These are phyloP conservation scores for Pygoscelis antarcticus DNA, from an alignment of 2,113 vertebrate genomes.

Conservation along the genomic window DNA sequence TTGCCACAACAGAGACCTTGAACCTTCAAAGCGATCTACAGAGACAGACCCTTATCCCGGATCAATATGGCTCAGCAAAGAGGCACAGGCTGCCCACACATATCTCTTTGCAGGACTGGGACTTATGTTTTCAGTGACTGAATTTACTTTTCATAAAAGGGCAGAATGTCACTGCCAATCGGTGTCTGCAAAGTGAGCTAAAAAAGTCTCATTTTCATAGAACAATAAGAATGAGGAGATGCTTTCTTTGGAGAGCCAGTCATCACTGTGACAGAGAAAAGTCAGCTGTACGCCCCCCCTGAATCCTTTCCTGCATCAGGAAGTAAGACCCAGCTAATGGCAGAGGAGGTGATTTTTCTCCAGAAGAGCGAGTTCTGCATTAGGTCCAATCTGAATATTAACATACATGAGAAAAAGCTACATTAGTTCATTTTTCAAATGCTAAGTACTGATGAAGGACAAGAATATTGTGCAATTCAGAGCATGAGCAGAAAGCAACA, in stretches of 20 bases:
- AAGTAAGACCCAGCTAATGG: not conserved
- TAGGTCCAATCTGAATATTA: not conserved
- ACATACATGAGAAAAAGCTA: not conserved
- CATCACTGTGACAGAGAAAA: not conserved
- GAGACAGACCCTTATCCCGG: slow-evolving; percentile 30
- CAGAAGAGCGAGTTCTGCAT: not conserved
- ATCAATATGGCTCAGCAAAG: slow-evolving; percentile 48
- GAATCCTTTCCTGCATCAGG: not conserved
- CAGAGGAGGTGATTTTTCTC: not conserved
- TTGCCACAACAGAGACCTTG: slow-evolving; percentile 51
- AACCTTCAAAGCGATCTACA: slow-evolving; percentile 56
- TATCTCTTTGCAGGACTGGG: not conserved
- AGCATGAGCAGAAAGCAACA: not conserved
- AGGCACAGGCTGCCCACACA: not conserved
- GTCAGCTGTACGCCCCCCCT: not conserved
- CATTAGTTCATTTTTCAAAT: not conserved
- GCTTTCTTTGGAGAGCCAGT: not conserved
- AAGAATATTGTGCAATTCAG: not conserved
- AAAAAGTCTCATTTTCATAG: slow-evolving; percentile 19
- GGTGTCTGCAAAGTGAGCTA: not conserved
- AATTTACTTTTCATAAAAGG: slow-evolving; percentile 24
- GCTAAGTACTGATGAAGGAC: not conserved
- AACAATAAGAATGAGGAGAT: not conserved
- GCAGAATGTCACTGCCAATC: not conserved
- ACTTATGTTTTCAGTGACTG: not conserved